Evolutionary conservation across 2,888 invertebrate species (phyloP), one percentile per base, ranked within the genome.

Genomic region (Apodemia duryi): DNA sequence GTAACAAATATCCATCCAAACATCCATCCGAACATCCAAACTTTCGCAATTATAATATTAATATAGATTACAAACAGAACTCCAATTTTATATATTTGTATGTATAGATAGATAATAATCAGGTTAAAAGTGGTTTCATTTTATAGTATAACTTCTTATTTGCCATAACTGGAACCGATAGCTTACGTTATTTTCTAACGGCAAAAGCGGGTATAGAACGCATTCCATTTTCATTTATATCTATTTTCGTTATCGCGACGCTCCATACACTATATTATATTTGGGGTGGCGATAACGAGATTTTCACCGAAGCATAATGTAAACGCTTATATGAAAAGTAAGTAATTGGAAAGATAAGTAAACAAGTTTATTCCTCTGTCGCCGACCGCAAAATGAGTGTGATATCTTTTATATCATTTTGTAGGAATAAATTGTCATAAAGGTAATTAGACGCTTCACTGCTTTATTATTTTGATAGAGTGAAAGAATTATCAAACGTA

Each of bases 301-400:
- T 57, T 57, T 32, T 57, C 28, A 28, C n/a, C 52, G 29, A 54
- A 11, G 57, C 5, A 57, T 54, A 51, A 54, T 54, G 54, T 54
- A 29, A 57, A 57, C 32, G 32, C 57, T 10, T 11, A 11, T 6
- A 32, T 54, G 54, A 10, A 54, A 54, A 29, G 29, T 54, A 54
- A 29, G 29, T 54, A 32, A 54, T 32, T 4, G 29, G 29, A 54
- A 10, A 29, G 29, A 11, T 29, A 54, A 29, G 29, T 1, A 11
- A 54, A 11, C 11, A 11, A 54, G 29, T 54, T 54, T 54, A 29
- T 54, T 10, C 11, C 54, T 3, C 11, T 29, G 28, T 29, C 28
- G 32, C 11, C 54, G 29, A 54, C 4, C 28, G 21, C 29, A 4
- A 54, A 54, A 54, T 54, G 29, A 29, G 29, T 29, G 29, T 29